phyloP scores from a whole-genome alignment of 1,140 invertebrate genomes.

The Onthophagus taurus region DNA sequence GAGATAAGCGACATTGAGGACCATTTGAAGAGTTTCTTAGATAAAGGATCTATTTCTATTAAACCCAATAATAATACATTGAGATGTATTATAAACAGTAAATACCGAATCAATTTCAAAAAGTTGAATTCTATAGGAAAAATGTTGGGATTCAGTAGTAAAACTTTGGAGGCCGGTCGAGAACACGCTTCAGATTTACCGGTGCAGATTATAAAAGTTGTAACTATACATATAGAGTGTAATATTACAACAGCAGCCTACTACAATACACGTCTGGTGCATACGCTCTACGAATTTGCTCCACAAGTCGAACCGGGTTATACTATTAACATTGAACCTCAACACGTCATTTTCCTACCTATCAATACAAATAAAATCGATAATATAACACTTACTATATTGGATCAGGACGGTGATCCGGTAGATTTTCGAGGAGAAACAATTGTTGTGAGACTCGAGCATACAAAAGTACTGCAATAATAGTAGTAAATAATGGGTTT shows the following conservation, averaged over 20 bases:
- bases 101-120: slow-evolving; percentile 18
- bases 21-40: slow-evolving; percentile 10
- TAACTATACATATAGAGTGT: slow-evolving; percentile 17
- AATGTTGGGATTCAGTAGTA: slow-evolving; percentile 17
- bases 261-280: slow-evolving; percentile 14
- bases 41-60: background rate
- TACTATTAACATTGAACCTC: slow-evolving; percentile 15
- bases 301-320: slow-evolving; percentile 17
- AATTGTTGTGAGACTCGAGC: slow-evolving; percentile 12
- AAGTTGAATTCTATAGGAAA: slow-evolving; percentile 10
- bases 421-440: slow-evolving; percentile 23
- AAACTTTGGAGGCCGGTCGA: slow-evolving; percentile 9
- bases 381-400: slow-evolving; percentile 19
- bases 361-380: slow-evolving; percentile 14
- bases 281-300: slow-evolving; percentile 20
- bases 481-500: background rate
- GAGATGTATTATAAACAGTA: slow-evolving; percentile 14
- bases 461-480: too few species aligned
- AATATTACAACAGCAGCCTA: slow-evolving; percentile 19
- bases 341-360: slow-evolving; percentile 17
- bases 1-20: slow-evolving; percentile 31
- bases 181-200: slow-evolving; percentile 18
- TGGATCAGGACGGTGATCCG: slow-evolving; percentile 19
- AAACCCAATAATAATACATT: slow-evolving; percentile 25
- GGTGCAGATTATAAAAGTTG: slow-evolving; percentile 19